Evolutionary conservation across 2,113 vertebrate species (phyloP).

Genomic region (Vulpes lagopus): DNA sequence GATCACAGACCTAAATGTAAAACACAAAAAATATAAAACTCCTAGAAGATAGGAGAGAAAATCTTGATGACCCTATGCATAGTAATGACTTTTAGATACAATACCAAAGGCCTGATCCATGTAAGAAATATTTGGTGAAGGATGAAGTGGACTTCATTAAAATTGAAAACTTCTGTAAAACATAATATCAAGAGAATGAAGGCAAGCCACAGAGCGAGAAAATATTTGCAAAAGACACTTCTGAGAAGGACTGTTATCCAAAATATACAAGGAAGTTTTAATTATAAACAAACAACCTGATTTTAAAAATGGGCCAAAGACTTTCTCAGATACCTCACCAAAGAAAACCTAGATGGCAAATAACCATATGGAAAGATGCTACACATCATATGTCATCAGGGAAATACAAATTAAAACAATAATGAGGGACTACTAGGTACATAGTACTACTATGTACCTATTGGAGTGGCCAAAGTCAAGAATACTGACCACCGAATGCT

Average conservation of each 20-base stretch:
- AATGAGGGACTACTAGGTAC: not conserved
- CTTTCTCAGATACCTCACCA: not conserved
- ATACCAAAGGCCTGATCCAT: not conserved
- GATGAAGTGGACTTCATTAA: not conserved
- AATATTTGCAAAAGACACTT: not conserved
- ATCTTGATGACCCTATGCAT: not conserved
- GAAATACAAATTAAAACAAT: not conserved
- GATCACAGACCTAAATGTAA: not conserved
- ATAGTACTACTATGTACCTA: not conserved
- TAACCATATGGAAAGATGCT: not conserved
- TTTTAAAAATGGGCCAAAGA: not conserved
- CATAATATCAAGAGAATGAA: not conserved
- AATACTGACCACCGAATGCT: not conserved
- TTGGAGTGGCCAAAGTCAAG: not conserved
- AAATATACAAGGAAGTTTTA: not conserved
- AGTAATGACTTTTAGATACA: not conserved
- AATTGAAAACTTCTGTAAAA: not conserved
- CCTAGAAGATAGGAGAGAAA: not conserved
- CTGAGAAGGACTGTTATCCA: not conserved
- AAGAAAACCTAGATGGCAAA: not conserved
- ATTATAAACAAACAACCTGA: not conserved
- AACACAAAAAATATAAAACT: not conserved
- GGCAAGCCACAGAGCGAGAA: not conserved
- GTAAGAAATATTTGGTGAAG: not conserved
- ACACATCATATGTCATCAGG: not conserved